A percentile compares a stretch with the other conserved stretches of the same genome.
These are phyloP conservation scores for Masticophis lateralis DNA, from an alignment of 2,797 vertebrate genomes.

Conservation along the genomic window DNA sequence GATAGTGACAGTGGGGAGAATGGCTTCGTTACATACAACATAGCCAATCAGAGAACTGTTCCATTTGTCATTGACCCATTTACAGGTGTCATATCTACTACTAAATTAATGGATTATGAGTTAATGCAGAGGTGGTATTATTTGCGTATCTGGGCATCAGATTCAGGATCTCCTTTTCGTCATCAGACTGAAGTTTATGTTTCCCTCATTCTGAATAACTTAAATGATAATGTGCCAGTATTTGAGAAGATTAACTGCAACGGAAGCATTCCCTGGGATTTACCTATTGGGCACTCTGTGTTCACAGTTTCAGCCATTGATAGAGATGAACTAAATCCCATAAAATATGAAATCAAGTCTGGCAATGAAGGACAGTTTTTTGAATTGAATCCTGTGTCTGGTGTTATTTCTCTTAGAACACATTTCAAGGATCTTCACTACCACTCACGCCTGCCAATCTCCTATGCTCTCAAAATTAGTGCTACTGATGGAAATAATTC, in stretches of 20 bases:
- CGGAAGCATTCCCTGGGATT: constrained; percentile 78
- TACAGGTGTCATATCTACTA: constrained; percentile 84
- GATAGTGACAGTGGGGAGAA: constrained; percentile 85
- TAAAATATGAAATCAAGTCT: constrained; percentile 83
- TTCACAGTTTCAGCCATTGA: constrained; percentile 86
- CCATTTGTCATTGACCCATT: constrained; percentile 90
- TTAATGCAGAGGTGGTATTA: constrained; percentile 89
- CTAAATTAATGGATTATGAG: constrained; percentile 89
- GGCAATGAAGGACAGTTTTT: constrained; percentile 89
- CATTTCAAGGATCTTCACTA: constrained; percentile 68
- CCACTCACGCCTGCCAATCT: constrained; percentile 46
- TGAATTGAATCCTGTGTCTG: constrained; percentile 81
- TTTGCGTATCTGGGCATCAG: constrained; percentile 88
- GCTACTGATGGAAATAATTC: constrained; percentile 87
- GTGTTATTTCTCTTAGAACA: constrained; percentile 78
- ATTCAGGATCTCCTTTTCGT: constrained; percentile 89
- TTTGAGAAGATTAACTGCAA: constrained; percentile 91
- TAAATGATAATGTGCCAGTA: constrained; percentile 90
- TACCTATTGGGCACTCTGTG: constrained; percentile 74
- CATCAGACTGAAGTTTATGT: constrained; percentile 84
- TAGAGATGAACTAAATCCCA: constrained; percentile 88
- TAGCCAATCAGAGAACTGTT: constrained; percentile 74
- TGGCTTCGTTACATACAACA: constrained; percentile 83
- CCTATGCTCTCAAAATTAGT: constrained; percentile 81
- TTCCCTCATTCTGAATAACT: constrained; percentile 86